A percentile compares a stretch with the other conserved stretches of the same genome.
These are phyloP conservation scores for Junco hyemalis DNA, from an alignment of 2,113 vertebrate species.

Conservation along the genomic window DNA sequence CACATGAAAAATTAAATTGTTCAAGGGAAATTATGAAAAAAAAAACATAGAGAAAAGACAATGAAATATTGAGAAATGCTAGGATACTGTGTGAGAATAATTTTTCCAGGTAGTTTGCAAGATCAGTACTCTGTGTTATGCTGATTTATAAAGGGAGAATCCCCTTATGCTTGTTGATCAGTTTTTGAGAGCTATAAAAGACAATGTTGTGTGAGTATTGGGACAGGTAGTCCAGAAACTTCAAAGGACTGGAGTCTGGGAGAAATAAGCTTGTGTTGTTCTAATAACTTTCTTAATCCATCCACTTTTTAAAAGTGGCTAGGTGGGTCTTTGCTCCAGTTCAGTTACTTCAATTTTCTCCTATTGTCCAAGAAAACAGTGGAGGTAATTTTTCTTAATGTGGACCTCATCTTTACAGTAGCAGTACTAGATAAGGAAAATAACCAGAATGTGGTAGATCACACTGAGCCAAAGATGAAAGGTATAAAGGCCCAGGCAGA, in stretches of 20 bases:
- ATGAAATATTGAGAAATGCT: not conserved
- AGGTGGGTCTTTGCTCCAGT: not conserved
- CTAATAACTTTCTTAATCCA: not conserved
- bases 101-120: not conserved
- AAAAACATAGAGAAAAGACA: not conserved
- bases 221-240: not conserved
- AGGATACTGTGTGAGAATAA: fast-evolving
- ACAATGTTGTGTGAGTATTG: not conserved
- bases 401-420: not conserved
- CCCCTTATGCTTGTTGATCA: not conserved
- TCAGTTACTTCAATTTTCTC: not conserved
- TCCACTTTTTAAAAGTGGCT: not conserved
- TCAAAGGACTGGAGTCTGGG: not conserved
- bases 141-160: not conserved
- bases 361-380: not conserved
- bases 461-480: not conserved
- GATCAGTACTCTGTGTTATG: not conserved
- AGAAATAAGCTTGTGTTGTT: not conserved
- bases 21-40: not conserved
- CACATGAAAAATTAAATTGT: not conserved
- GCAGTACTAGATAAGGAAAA: not conserved
- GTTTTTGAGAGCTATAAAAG: not conserved
- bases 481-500: not conserved
- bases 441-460: not conserved
- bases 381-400: not conserved